A percentile compares a stretch with the other conserved stretches of the same genome.
These are phyloP conservation scores for Hippasteria phrygiana DNA, from an alignment of 53 echinoderm and acorn worm genomes.

Conservation along the genomic window DNA sequence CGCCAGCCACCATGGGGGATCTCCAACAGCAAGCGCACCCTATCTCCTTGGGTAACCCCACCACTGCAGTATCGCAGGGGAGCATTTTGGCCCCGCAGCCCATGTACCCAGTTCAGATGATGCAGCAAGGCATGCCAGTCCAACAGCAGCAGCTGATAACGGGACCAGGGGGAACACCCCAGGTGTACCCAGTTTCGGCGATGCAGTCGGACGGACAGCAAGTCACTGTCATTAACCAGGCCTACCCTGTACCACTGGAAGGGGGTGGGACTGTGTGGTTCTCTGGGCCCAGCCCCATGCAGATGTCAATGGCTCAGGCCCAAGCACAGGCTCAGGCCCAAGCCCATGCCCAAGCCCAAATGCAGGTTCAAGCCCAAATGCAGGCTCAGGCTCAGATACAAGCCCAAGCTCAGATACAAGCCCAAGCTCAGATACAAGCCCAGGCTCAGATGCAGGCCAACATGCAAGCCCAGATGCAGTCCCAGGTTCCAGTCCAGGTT, in stretches of 20 bases:
- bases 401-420: neutral
- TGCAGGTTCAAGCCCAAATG: neutral
- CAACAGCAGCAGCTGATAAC: conserved; percentile 16
- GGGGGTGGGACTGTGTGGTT: conserved; percentile 9
- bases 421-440: neutral
- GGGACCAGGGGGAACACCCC: conserved; percentile 10
- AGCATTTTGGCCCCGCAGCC: conserved; percentile 54
- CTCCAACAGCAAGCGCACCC: conserved; percentile 5
- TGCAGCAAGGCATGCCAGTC: conserved; percentile 26
- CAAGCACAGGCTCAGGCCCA: conserved; percentile 2
- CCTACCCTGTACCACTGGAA: conserved; percentile 30
- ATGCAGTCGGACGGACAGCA: conserved; percentile 26
- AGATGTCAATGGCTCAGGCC: conserved; percentile 28
- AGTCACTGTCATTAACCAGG: neutral
- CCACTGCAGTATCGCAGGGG: conserved; percentile 14
- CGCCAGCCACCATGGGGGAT: conserved; percentile 20
- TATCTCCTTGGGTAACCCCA: conserved; percentile 21
- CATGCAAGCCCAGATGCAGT: conserved; percentile 15
- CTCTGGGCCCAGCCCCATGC: neutral
- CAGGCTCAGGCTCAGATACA: conserved; percentile 35
- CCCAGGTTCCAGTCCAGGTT: neutral
- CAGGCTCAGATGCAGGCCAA: conserved; percentile 23
- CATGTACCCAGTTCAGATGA: conserved; percentile 55
- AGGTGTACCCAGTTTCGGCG: conserved; percentile 5
- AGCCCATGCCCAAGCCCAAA: neutral